Base-by-base conservation (phyloP, 2,113 vertebrate genomes). In the Microtus montanus region DNA sequence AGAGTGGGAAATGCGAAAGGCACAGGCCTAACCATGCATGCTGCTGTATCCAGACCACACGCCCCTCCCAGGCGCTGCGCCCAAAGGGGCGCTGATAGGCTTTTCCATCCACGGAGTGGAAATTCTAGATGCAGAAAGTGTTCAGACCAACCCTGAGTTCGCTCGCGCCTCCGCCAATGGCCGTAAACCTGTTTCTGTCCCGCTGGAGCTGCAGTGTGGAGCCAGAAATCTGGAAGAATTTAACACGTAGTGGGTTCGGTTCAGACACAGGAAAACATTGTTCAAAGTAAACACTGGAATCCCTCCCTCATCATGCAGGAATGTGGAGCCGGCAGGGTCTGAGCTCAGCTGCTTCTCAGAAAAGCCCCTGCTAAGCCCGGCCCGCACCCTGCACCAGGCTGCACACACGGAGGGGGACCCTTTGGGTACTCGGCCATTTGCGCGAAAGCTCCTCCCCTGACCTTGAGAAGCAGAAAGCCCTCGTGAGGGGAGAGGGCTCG, bases 201-300 rank as follows among this genome's bases (percentile, higher is more conserved):
- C 44, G 28, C 73, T 78, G 14, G 0, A 94, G 91, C 79, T 90
- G 93, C 93, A 95, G 64, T 63, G 3, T 41, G 84, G 79, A 97
- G 95, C 96, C 97, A 96, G 97, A 97, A 92, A 98, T 97, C 83
- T 98, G 97, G 93, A 98, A 98, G 97, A 97, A 94, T 90, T 96
- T 97, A 98, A 38, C 95, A 95, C 90, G 75, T 94, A 26, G 33
- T 86, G 2, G 0, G 92, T 88, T 77, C 83, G 0, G 92, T 88
- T 74, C 83, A 92, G 96, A 97, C 96, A 97, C 96, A 98, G 96
- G 95, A 96, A 97, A 95, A 96, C 97, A 97, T 92, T 96, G 97
- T 97, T 96, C 49, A 61, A 79, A 94, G 97, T 97, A 96, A 97
- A 97, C 89, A 38, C 95, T 68, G 78, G 94, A 93, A 83, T 95